Evolutionary conservation across 2,888 invertebrate genomes (phyloP).

Genomic region (Drosophila acutilabella): DNA sequence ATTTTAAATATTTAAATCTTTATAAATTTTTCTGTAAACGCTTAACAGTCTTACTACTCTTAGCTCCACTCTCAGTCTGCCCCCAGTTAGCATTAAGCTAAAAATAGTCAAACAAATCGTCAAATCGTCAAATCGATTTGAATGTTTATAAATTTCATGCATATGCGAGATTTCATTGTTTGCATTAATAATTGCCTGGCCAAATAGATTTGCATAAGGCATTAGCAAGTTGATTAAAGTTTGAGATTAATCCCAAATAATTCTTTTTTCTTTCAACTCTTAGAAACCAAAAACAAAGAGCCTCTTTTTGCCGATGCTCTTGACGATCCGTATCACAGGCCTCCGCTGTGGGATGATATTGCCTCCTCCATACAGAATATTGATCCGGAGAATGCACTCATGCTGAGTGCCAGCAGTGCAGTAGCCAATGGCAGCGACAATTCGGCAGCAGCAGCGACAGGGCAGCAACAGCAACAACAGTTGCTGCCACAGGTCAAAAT

Average conservation of each 20-base stretch:
- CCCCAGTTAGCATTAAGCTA: slow-evolving; percentile 32
- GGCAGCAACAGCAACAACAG: slow-evolving; percentile 53
- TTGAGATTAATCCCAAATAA: slow-evolving; percentile 32
- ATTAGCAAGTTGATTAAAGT: slow-evolving; percentile 68
- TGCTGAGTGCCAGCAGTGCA: slow-evolving; percentile 86
- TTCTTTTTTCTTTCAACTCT: slow-evolving; percentile 32
- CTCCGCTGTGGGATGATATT: slow-evolving; percentile 96
- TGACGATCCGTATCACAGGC: slow-evolving; percentile 94
- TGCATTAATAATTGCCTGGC: slow-evolving; percentile 65
- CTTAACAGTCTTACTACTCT: not conserved
- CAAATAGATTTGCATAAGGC: slow-evolving; percentile 66
- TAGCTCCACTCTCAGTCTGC: not conserved
- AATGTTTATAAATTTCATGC: slow-evolving; percentile 77
- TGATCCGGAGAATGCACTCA: slow-evolving; percentile 95
- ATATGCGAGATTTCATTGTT: slow-evolving; percentile 79
- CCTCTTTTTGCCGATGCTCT: slow-evolving; percentile 82
- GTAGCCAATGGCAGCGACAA: slow-evolving; percentile 74
- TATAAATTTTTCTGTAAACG: not conserved
- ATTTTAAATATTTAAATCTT: too few relatives aligned
- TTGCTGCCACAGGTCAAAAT: slow-evolving; percentile 89
- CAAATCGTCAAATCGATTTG: slow-evolving; percentile 44
- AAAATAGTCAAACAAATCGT: slow-evolving; percentile 67
- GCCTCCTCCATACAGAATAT: slow-evolving; percentile 95
- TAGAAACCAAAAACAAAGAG: slow-evolving; percentile 85
- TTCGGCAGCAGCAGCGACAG: slow-evolving; percentile 34